Base-by-base conservation (phyloP, 2,113 vertebrate species). In the Rhineura floridana region DNA sequence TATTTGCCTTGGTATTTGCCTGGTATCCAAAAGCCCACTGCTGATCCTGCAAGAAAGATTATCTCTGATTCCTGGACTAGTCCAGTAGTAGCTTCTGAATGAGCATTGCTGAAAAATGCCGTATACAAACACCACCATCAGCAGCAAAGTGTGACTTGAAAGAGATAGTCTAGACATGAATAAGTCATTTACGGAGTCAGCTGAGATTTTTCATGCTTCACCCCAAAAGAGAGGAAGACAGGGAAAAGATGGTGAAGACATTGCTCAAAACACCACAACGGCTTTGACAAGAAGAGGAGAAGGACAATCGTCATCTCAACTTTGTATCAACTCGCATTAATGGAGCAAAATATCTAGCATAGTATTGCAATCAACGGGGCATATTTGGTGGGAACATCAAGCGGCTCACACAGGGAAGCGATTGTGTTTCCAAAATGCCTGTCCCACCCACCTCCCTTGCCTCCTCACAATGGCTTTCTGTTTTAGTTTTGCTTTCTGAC, bases 391-490 rank as follows among this genome's bases (percentile, higher is more conserved):
- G 90, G 91, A 92, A 88, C 50, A 72, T 87, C 19, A 92, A 94
- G 62, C 89, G 39, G 85, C 89, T 91, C 84, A 3, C 87, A 94
- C 83, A 90, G 94, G 91, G 87, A 89, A 88, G 21, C 84, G 55
- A 95, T 91, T 95, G 95, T 95, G 92, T 84, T n/a, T 63, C 12
- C 87, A 87, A 76, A 83, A 94, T 92, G 94, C 93, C 87, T 90
- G 88, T 89, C 84, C 91, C 89, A 70, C 94, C 92, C 96, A 92
- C 94, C 30, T 48, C 83, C 63, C 91, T 77, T 23, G 52, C 19
- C 1, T 0, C 3, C 78, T 12, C 8, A 93, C 92, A 94, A 90
- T 85, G 6, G n/a, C 44, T 17, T 91, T 84, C 91, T 93, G 87
- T 95, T 84, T 86, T 81, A 19, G 0, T 55, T 94, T 73, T 83